Conservation (phyloP, 2,113 vertebrate species). For the Zonotrichia leucophrys region DNA sequence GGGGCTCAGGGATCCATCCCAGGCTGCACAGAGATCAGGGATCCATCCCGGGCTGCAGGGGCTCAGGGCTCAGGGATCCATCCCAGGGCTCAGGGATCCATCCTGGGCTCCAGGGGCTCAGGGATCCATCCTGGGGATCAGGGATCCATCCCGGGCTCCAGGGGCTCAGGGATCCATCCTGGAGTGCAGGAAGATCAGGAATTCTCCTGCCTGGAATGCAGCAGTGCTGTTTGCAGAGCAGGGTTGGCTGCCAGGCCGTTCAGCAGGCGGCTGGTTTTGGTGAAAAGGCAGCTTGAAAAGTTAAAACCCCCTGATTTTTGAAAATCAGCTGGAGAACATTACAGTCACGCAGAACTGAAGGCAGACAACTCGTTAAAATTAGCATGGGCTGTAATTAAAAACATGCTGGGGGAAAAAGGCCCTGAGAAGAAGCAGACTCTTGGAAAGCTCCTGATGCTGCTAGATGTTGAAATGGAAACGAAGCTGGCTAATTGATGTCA, state of each 20-base stretch:
- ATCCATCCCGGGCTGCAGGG: background rate
- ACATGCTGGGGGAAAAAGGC: conserved; percentile 9
- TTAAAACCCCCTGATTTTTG: conserved; percentile 54
- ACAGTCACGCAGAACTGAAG: conserved; percentile 33
- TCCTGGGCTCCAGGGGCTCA: background rate
- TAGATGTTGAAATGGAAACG: conserved; percentile 43
- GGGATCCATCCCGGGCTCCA: too few species aligned
- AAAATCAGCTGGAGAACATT: conserved; percentile 68
- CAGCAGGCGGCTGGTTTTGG: conserved; percentile 27
- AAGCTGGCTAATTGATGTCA: conserved; percentile 44
- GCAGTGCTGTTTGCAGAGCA: background rate
- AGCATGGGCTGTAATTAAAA: conserved; percentile 60
- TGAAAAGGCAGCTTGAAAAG: conserved; percentile 65
- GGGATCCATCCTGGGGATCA: too few species aligned
- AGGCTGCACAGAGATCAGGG: too few species aligned
- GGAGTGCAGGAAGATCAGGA: background rate
- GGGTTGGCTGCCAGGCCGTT: background rate
- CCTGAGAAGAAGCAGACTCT: conserved; percentile 54
- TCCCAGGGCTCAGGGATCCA: too few species aligned
- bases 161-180: too few species aligned
- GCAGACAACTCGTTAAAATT: conserved; percentile 66
- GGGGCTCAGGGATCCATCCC: too few species aligned
- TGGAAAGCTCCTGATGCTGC: conserved; percentile 19
- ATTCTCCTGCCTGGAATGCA: background rate
- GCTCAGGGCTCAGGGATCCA: background rate